Evolutionary conservation across 2,888 invertebrate genomes (phyloP).

Genomic region (Dinocampus coccinellae): DNA sequence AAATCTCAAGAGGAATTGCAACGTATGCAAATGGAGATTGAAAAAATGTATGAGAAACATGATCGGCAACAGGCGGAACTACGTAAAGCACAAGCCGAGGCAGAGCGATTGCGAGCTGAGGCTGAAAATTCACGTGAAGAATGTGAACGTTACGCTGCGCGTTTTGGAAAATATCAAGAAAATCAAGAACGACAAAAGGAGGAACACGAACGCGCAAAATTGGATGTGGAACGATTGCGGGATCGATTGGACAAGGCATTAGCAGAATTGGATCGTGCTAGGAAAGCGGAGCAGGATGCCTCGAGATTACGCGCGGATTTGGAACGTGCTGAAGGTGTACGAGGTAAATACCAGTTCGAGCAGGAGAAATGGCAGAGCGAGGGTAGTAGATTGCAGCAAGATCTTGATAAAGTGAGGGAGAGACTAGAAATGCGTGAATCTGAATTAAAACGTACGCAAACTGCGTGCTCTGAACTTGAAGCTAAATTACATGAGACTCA

Average conservation of each 20-base stretch:
- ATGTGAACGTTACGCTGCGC: slow-evolving; percentile 79
- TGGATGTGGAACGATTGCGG: slow-evolving; percentile 85
- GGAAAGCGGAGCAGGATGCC: slow-evolving; percentile 79
- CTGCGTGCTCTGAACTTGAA: slow-evolving; percentile 79
- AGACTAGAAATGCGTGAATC: slow-evolving; percentile 81
- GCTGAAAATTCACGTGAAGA: slow-evolving; percentile 85
- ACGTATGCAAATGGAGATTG: slow-evolving; percentile 86
- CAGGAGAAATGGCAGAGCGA: slow-evolving; percentile 78
- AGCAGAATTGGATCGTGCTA: slow-evolving; percentile 82
- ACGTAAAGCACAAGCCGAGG: slow-evolving; percentile 83
- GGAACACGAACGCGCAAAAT: slow-evolving; percentile 82
- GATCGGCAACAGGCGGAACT: slow-evolving; percentile 87
- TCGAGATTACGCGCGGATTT: slow-evolving; percentile 78
- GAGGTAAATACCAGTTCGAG: slow-evolving; percentile 85
- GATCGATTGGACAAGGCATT: slow-evolving; percentile 85
- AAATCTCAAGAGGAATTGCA: slow-evolving; percentile 92
- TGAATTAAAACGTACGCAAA: slow-evolving; percentile 79
- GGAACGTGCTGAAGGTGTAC: slow-evolving; percentile 81
- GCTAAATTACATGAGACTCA: slow-evolving; percentile 82
- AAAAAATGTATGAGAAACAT: slow-evolving; percentile 92
- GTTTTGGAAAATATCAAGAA: slow-evolving; percentile 83
- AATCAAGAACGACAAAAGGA: slow-evolving; percentile 78
- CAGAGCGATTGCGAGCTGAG: slow-evolving; percentile 79
- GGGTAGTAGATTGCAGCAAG: slow-evolving; percentile 70
- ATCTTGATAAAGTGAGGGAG: slow-evolving; percentile 81